These are phyloP conservation scores for Pteruthius melanotis DNA, from an alignment of 2,113 vertebrate species.

Conservation along the genomic window DNA sequence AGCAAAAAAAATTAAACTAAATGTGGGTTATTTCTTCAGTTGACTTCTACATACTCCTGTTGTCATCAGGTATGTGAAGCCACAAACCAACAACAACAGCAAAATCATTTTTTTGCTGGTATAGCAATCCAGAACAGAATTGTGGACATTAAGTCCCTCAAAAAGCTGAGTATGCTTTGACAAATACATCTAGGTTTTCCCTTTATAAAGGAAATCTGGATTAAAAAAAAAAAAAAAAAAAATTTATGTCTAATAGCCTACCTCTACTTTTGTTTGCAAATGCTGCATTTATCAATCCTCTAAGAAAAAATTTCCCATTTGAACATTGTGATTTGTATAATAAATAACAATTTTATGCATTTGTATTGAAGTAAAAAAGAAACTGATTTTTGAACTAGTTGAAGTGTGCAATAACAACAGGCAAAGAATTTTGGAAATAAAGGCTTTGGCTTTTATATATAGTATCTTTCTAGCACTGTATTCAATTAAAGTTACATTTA, in stretches of 20 bases:
- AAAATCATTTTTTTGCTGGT: not conserved
- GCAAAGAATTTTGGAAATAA: not conserved
- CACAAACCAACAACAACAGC: not conserved
- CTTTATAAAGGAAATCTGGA: not conserved
- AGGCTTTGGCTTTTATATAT: not conserved
- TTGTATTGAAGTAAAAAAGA: not conserved
- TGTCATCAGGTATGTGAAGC: not conserved
- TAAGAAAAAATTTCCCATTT: not conserved
- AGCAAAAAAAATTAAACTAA: constrained; percentile 47
- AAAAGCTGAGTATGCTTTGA: not conserved
- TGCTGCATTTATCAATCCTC: not conserved
- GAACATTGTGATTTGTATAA: not conserved
- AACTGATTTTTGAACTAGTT: not conserved
- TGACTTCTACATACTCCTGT: not conserved
- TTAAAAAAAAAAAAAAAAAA: too few relatives aligned
- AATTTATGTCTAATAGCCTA: not conserved
- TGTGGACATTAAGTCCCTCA: not conserved
- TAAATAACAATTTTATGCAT: not conserved
- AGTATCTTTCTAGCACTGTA: not conserved
- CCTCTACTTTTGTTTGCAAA: not conserved
- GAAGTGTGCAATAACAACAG: not conserved
- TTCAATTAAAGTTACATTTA: not conserved
- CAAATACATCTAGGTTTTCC: not conserved
- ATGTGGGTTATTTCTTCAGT: not conserved
- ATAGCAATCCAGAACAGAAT: not conserved